phyloP scores from a whole-genome alignment of 2,888 invertebrate species.

The Cantharis rustica region DNA sequence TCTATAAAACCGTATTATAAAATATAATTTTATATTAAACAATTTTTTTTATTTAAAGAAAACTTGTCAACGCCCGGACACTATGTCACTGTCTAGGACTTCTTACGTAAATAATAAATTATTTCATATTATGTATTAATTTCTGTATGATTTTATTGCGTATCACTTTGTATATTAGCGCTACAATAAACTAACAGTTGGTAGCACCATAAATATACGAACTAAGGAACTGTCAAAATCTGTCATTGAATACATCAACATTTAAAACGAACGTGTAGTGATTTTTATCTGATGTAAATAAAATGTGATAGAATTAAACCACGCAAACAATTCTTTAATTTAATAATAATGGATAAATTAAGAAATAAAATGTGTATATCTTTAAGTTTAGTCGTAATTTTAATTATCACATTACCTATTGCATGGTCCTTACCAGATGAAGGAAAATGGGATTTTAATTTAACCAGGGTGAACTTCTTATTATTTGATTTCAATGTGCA shows the following conservation, averaged over 20 bases:
- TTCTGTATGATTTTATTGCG: not conserved
- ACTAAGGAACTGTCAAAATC: not conserved
- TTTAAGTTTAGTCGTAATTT: slow-evolving; percentile 1
- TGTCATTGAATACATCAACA: not conserved
- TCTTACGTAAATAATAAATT: too few species aligned
- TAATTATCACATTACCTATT: not conserved
- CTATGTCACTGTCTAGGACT: too few species aligned
- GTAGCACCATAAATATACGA: not conserved
- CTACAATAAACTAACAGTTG: not conserved
- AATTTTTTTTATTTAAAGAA: too few species aligned
- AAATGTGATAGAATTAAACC: not conserved
- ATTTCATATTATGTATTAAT: too few species aligned
- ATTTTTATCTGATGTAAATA: not conserved
- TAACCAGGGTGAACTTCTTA: slow-evolving; percentile 55
- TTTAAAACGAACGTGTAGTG: not conserved
- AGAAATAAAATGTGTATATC: not conserved
- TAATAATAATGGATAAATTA: not conserved
- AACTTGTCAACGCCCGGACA: too few species aligned
- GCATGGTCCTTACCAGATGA: slow-evolving; percentile 61
- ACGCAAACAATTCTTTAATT: not conserved
- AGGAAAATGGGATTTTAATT: slow-evolving; percentile 69
- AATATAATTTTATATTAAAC: too few species aligned
- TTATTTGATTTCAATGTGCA: not conserved
- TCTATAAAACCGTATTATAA: too few species aligned
- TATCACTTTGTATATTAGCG: not conserved